Evolutionary conservation across 2,888 invertebrate genomes (phyloP), one percentile per base, ranked within the genome.

Genomic region (Ethmia dodecea): DNA sequence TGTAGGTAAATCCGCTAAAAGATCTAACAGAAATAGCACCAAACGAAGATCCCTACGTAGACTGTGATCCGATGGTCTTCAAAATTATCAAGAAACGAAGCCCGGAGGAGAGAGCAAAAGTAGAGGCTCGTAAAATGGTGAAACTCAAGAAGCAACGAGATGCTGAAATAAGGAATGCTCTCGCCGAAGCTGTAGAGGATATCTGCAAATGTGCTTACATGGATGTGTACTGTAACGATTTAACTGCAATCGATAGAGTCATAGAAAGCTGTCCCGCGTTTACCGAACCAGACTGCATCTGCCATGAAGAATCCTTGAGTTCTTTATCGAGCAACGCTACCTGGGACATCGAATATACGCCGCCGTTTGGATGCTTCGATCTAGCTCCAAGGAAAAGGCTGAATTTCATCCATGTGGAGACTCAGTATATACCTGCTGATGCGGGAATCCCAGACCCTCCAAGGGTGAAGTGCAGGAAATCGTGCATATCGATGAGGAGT

Each of bases 281-380:
- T 24, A 79, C 78, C 39, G 84, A 81, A 15, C 83, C 84, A 0
- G 78, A 70, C 0, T 86, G 86, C 34, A 36, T 81, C 9, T 86
- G 86, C 29, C 51, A 70, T 28, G 73, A 68, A 10, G 78, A 81
- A 45, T 81, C 81, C 0, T 37, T 83, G 10, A 81, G 83, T 43
- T 81, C 83, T 6, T 42, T 83, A 1, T 87, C 88, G 0, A 88
- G 88, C 34, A 91, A 91, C 40, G 89, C 89, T 1, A 91, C 92
- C 37, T 87, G 91, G 69, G 91, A 92, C 51, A 90, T 92, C 25
- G 92, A 91, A 40, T 92, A 92, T 33, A 92, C 92, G 0, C 91
- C 92, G 1, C 92, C 92, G 0, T 91, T 91, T 26, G 92, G 91
- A 0, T 83, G 92, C 24, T 90, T 92, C 32, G 89, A 89, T 46